These are phyloP conservation scores for Melanaphis sacchari DNA, from an alignment of 1,140 invertebrate species.

Conservation along the genomic window DNA sequence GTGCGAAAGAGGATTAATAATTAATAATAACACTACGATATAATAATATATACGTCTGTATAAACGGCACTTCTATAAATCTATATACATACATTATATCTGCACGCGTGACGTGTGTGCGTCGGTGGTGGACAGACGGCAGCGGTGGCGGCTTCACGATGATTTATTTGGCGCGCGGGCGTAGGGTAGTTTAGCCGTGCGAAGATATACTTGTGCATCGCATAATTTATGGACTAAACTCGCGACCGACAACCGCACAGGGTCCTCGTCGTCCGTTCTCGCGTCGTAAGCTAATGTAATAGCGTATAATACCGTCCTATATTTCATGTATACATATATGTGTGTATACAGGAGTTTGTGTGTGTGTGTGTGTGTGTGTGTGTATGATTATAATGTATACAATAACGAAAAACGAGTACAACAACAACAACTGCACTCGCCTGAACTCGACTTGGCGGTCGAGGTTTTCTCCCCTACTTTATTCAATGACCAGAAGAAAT, in stretches of 20 bases:
- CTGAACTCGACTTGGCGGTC: neutral
- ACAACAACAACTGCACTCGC: neutral
- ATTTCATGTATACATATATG: neutral
- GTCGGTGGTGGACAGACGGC: neutral
- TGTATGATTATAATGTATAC: neutral
- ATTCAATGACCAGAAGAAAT: neutral
- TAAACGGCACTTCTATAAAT: neutral
- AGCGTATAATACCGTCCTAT: neutral
- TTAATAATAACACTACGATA: neutral
- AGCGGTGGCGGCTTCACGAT: neutral
- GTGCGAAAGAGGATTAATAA: neutral
- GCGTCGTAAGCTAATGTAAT: neutral
- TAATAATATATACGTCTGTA: neutral
- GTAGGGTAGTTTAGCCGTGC: neutral
- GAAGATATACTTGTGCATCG: neutral
- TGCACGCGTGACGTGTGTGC: neutral
- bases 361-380: no score
- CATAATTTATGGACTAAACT: constrained; percentile 42
- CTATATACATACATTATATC: neutral
- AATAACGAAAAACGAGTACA: no score
- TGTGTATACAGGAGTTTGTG: neutral
- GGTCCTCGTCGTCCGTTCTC: neutral
- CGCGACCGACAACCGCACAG: neutral
- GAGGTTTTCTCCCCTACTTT: neutral
- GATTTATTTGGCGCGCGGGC: neutral